These are phyloP conservation scores for Bucorvus abyssinicus DNA, from an alignment of 2,797 vertebrate genomes.

Conservation along the genomic window DNA sequence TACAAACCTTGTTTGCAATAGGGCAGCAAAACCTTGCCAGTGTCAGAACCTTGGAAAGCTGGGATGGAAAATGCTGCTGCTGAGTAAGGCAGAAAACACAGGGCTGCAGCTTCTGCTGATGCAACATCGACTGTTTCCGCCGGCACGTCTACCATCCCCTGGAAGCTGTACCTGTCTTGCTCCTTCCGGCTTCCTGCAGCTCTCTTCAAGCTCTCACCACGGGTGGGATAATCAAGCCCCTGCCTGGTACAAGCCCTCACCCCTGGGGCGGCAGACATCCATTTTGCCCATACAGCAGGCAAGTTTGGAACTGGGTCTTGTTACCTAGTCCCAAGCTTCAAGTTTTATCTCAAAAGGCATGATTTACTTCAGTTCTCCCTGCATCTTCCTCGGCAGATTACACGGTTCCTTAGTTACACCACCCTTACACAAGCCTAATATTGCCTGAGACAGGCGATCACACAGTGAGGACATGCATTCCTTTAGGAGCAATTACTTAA, in stretches of 20 bases:
- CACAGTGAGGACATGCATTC: neutral
- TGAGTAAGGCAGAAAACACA: neutral
- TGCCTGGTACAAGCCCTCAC: neutral
- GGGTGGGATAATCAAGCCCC: neutral
- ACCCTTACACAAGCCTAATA: neutral
- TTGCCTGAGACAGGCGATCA: neutral
- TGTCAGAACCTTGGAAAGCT: neutral
- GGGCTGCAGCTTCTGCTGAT: neutral
- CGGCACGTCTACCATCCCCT: neutral
- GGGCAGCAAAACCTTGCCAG: neutral
- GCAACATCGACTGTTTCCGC: neutral
- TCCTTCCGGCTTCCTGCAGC: neutral
- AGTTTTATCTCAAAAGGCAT: neutral
- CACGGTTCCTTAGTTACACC: neutral
- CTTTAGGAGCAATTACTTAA: slow-evolving; percentile 24
- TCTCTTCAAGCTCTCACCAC: neutral
- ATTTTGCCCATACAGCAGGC: neutral
- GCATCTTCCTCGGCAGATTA: neutral
- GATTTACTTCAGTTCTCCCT: neutral
- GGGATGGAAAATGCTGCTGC: neutral
- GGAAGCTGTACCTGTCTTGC: neutral
- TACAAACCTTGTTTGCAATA: neutral
- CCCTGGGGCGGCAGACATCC: neutral
- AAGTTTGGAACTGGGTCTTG: neutral
- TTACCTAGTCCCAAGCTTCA: neutral